A percentile compares a stretch with the other conserved stretches of the same genome.
Evolutionary conservation across 2,888 invertebrate species (phyloP).

Genomic region (Archips crataeganus): DNA sequence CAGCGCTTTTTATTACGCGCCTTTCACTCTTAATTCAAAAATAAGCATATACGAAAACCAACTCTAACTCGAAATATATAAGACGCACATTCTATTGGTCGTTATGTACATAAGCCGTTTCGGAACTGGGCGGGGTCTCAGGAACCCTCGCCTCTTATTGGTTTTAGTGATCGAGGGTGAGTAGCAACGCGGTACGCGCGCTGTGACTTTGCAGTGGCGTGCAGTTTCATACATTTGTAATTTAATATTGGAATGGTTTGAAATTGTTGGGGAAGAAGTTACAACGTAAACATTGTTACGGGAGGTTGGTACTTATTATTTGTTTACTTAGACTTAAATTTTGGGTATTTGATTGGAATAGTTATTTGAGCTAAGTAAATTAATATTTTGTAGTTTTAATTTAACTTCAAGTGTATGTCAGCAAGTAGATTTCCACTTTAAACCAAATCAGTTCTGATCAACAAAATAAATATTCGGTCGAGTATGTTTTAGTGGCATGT

Average conservation of each 20-base stretch:
- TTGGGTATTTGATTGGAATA: not conserved
- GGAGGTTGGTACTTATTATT: not conserved
- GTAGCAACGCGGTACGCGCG: conserved; percentile 60
- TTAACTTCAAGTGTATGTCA: not conserved
- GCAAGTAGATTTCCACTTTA: not conserved
- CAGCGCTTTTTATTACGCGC: conserved; percentile 64
- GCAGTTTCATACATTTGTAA: conserved; percentile 30
- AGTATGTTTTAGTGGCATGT: not conserved
- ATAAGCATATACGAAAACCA: conserved; percentile 46
- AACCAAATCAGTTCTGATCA: not conserved
- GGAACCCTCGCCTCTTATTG: conserved; percentile 82
- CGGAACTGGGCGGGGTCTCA: conserved; percentile 57
- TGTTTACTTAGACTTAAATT: not conserved
- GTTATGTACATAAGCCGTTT: conserved; percentile 69
- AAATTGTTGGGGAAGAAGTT: not conserved
- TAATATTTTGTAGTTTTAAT: not conserved
- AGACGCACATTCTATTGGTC: conserved; percentile 51
- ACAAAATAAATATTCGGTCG: not conserved
- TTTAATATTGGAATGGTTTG: not conserved
- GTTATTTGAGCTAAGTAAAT: not conserved
- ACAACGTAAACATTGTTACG: not conserved
- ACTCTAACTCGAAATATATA: conserved; percentile 43
- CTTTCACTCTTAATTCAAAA: conserved; percentile 66
- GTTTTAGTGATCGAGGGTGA: conserved; percentile 79
- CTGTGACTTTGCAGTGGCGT: conserved; percentile 73